Conservation (phyloP, 2,888 invertebrate species). For the Hecatera dysodea region DNA sequence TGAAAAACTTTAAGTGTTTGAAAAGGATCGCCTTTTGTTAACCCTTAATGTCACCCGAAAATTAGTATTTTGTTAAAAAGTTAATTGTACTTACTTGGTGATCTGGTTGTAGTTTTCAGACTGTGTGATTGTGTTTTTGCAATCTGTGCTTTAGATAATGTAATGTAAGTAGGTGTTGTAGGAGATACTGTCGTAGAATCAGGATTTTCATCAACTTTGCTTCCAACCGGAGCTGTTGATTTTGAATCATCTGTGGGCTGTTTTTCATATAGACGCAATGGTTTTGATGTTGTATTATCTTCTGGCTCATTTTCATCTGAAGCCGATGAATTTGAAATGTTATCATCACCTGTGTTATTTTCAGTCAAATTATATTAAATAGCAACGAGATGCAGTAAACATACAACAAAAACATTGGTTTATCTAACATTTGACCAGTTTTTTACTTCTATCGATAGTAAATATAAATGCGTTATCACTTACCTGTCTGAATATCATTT, state of each 20-base stretch:
- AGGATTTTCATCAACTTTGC: background rate
- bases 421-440: conserved; percentile 20
- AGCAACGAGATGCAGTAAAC: conserved; percentile 20
- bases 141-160: background rate
- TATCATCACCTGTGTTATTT: background rate
- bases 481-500: conserved; percentile 30
- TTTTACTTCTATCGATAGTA: background rate
- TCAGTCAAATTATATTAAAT: background rate
- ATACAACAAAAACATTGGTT: background rate
- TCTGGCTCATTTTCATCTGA: background rate
- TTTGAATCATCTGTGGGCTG: background rate
- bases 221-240: background rate
- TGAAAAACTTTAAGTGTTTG: no score
- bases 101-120: background rate
- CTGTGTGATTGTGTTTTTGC: background rate
- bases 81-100: conserved; percentile 31
- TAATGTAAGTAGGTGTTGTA: background rate
- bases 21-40: no score
- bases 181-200: background rate
- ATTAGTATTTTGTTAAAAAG: no score
- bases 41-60: no score
- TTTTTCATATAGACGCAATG: background rate
- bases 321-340: background rate
- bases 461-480: conserved; percentile 16
- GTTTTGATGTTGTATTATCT: background rate